These are phyloP conservation scores for Mya arenaria DNA, from an alignment of 1,140 invertebrate genomes.

Conservation along the genomic window DNA sequence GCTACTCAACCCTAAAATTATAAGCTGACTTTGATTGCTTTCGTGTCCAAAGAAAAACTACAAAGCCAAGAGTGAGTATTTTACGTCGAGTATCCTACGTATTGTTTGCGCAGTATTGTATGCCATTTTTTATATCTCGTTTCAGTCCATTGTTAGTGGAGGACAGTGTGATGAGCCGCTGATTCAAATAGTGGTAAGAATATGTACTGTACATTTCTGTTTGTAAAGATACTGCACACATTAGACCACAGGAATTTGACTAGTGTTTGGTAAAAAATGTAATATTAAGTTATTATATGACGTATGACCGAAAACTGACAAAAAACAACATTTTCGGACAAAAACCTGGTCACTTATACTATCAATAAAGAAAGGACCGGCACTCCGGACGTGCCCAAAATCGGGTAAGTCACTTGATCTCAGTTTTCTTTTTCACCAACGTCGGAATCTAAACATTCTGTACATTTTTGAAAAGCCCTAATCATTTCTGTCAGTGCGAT, in stretches of 20 bases:
- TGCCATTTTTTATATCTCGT: constrained; percentile 50
- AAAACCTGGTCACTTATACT: background rate
- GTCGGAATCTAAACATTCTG: no score
- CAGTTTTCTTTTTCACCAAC: no score
- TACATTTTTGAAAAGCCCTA: no score
- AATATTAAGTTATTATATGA: background rate
- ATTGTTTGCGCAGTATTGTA: background rate
- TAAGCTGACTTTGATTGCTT: background rate
- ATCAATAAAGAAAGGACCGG: no score
- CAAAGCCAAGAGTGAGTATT: background rate
- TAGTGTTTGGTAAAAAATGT: background rate
- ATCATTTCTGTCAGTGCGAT: no score
- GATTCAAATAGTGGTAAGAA: constrained; percentile 88
- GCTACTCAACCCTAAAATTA: background rate
- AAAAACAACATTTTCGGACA: background rate
- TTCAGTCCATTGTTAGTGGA: constrained; percentile 86
- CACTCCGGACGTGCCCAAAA: no score
- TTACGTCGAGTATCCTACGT: background rate
- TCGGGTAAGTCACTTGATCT: no score
- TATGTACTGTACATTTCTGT: background rate
- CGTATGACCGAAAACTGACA: background rate
- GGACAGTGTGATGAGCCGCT: constrained; percentile 86
- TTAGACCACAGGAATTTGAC: background rate
- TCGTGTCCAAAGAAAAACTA: background rate
- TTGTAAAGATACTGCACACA: background rate